These are phyloP conservation scores for Erpetoichthys calabaricus DNA, from an alignment of 2,797 vertebrate genomes.

Conservation along the genomic window DNA sequence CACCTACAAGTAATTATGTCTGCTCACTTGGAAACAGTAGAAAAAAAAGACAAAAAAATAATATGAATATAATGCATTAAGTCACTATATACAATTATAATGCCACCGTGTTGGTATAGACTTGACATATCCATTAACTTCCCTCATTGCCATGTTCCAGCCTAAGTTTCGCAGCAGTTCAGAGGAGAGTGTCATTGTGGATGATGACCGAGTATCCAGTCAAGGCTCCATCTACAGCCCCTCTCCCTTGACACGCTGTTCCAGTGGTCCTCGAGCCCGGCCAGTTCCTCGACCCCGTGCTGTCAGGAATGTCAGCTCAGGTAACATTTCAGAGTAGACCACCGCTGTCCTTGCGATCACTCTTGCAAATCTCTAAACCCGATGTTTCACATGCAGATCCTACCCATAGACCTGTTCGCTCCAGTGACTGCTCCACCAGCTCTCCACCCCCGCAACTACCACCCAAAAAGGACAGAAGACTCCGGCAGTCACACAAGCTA, in stretches of 20 bases:
- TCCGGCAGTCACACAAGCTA: constrained; percentile 3
- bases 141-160: constrained; percentile 27
- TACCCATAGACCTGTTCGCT: constrained; percentile 27
- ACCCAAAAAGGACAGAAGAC: constrained; percentile 42
- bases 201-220: constrained; percentile 34
- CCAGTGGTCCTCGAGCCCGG: constrained; percentile 51
- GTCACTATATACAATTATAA: too few species aligned
- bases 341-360: too few species aligned
- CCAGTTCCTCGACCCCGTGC: constrained; percentile 23
- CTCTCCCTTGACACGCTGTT: constrained; percentile 47
- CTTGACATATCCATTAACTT: not conserved
- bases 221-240: constrained; percentile 20
- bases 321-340: constrained; percentile 31
- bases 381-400: constrained; percentile 29
- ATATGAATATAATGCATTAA: too few species aligned
- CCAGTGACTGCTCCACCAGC: constrained; percentile 19
- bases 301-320: constrained; percentile 47
- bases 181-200: constrained; percentile 47
- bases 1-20: too few species aligned
- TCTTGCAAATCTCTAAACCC: not conserved
- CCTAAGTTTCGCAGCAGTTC: constrained; percentile 62
- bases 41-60: too few species aligned
- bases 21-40: too few species aligned
- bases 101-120: not conserved
- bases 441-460: constrained; percentile 49